Evolutionary conservation across 2,888 invertebrate species (phyloP), one percentile per base, ranked within the genome.

Genomic region (Drosophila percnosoma): DNA sequence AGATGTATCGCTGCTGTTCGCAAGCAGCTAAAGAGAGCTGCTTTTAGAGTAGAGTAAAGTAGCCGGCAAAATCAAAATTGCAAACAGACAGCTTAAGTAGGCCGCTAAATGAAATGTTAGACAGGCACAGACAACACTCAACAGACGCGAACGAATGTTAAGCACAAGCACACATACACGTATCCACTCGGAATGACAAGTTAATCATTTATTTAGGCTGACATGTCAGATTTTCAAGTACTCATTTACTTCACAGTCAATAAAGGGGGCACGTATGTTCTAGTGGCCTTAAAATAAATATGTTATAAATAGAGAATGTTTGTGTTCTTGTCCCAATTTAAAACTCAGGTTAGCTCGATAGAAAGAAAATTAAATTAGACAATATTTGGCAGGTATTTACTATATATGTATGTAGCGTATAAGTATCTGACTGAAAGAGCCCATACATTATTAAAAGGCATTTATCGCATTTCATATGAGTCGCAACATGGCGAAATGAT

Each of bases 171-270:
- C 27, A 61, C 66, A 67, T 57, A 61, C 59, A 49, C 63, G 29
- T 33, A 51, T 54, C 59, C 54, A 68, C 82, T 69, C 55, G 68
- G 68, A 75, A 71, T 82, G 89, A 80, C 89, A 87, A 90, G 82
- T 90, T 87, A 87, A 87, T 87, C 87, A 90, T 87, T 87, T 90
- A 90, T 89, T 87, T 77, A 74, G 75, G 75, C 76, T 87, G 80
- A 87, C 90, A 87, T 89, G 89, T 82, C 89, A 87, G 89, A 68
- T 83, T 75, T 78, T 90, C 82, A 84, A 90, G 89, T 87, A 90
- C 87, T 87, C 82, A 90, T 89, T 79, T 83, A 87, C 75, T 82
- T 76, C 57, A 57, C 63, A 62, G 64, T 68, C 78, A 42, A 65
- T 69, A 51, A 62, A 52, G 27, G 33, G 38, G 51, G 57, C 54